Evolutionary conservation across 2,797 vertebrate genomes (phyloP).

Genomic region (Manis javanica): DNA sequence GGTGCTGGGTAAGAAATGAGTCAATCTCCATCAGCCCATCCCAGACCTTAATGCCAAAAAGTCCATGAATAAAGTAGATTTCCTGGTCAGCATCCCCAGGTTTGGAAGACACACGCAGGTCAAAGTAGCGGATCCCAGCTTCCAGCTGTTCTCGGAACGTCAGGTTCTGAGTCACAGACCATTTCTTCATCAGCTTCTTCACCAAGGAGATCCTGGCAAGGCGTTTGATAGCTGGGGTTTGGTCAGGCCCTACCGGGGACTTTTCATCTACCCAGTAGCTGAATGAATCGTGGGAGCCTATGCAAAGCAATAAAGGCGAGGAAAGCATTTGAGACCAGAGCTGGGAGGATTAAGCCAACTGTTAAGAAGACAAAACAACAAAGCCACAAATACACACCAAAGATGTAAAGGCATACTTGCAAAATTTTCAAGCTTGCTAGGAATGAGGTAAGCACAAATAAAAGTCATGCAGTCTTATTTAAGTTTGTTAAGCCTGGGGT

Average conservation of each 20-base stretch:
- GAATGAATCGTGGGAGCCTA: conserved; percentile 98
- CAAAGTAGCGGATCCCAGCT: conserved; percentile 97
- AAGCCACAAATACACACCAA: background rate
- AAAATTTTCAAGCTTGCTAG: background rate
- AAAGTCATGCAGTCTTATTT: conserved; percentile 49
- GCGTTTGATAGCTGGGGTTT: conserved; percentile 93
- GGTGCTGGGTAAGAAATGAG: conserved; percentile 91
- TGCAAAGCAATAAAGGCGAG: background rate
- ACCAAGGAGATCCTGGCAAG: conserved; percentile 94
- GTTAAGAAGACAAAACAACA: background rate
- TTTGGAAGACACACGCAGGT: conserved; percentile 97
- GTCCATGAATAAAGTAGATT: conserved; percentile 97
- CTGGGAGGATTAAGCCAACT: background rate
- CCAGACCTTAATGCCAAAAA: conserved; percentile 96
- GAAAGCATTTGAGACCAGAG: background rate
- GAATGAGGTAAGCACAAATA: conserved; percentile 50
- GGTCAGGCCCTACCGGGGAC: conserved; percentile 96
- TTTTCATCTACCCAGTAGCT: conserved; percentile 98
- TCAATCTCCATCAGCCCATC: conserved; percentile 95
- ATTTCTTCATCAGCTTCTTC: conserved; percentile 98
- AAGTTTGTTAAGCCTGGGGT: conserved; percentile 33
- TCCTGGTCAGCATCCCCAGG: conserved; percentile 93
- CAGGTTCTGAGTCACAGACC: conserved; percentile 98
- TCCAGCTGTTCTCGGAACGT: conserved; percentile 97
- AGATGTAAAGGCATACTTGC: background rate